Conservation (phyloP, 2,113 vertebrate species). For the Romanogobio albipinnatus region DNA sequence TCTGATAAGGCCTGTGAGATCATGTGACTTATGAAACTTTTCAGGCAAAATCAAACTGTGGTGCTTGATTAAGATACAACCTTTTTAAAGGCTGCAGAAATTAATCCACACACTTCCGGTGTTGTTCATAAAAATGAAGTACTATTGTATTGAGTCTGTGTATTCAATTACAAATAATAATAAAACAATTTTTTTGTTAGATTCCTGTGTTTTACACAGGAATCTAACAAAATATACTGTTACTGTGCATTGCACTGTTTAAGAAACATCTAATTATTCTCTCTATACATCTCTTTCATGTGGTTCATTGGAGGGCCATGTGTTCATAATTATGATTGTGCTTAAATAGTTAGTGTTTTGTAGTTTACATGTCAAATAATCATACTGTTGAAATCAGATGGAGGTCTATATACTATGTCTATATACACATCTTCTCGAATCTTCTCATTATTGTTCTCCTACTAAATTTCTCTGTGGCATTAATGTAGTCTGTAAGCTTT, state of each 20-base stretch:
- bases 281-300: background rate
- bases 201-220: background rate
- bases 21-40: conserved; percentile 19
- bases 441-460: no score
- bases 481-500: background rate
- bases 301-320: background rate
- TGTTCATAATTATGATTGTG: background rate
- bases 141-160: background rate
- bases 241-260: background rate
- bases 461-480: no score
- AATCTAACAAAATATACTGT: no score
- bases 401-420: no score
- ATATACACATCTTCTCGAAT: no score
- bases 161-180: background rate
- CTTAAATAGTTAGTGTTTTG: background rate
- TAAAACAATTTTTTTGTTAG: background rate
- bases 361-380: no score
- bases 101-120: background rate
- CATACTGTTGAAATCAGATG: no score
- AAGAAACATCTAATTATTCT: background rate
- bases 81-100: background rate
- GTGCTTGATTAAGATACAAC: background rate
- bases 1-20: background rate
- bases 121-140: background rate
- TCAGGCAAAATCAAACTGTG: background rate